These are phyloP conservation scores for Hydropsyche tenuis DNA, from an alignment of 1,140 invertebrate genomes.

Conservation along the genomic window DNA sequence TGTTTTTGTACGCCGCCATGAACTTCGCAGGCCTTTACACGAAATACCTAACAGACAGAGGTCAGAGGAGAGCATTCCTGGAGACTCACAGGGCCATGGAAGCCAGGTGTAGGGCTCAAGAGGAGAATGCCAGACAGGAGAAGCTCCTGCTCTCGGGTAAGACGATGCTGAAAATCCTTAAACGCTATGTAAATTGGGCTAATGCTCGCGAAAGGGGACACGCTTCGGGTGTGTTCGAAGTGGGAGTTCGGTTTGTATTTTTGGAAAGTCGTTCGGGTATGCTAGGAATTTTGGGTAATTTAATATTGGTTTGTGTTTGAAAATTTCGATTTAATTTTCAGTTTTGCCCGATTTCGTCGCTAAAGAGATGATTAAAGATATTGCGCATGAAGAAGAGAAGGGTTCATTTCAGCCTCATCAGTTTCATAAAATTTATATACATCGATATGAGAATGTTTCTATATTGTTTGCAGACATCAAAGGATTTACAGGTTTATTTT, in stretches of 20 bases:
- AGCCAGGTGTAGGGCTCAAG: constrained; percentile 89
- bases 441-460: constrained; percentile 95
- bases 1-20: constrained; percentile 82
- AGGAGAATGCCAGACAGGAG: constrained; percentile 95
- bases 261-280: too few species aligned
- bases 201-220: too few species aligned
- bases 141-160: constrained; percentile 85
- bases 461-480: constrained; percentile 99
- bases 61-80: constrained; percentile 93
- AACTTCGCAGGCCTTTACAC: constrained; percentile 97
- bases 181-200: too few species aligned
- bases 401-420: constrained; percentile 79
- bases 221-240: too few species aligned
- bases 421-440: constrained; percentile 98
- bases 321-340: constrained; percentile 57
- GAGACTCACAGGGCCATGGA: constrained; percentile 96
- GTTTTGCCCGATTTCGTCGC: constrained; percentile 96
- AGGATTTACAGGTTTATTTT: constrained; percentile 84
- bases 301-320: too few species aligned
- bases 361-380: constrained; percentile 90
- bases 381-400: constrained; percentile 77
- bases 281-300: too few species aligned
- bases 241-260: too few species aligned
- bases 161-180: not conserved
- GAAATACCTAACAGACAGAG: constrained; percentile 93